Base-by-base conservation (phyloP, 2,888 invertebrate genomes). In the Monochamus alternatus region DNA sequence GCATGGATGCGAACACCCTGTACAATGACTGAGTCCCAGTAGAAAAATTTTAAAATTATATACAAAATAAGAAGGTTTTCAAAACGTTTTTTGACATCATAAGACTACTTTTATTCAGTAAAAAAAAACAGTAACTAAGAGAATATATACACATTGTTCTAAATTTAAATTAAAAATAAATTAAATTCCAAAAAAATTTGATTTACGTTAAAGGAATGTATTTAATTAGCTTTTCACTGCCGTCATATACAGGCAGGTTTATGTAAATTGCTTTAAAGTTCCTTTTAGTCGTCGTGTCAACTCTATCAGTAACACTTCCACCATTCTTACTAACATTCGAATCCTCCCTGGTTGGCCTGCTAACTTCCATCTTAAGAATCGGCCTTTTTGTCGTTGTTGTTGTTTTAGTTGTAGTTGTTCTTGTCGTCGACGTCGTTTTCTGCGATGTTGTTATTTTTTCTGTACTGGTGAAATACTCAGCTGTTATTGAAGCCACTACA, bases 231-330 rank as follows among this genome's bases (percentile, higher is more conserved):
- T 83, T 83, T 43, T 82, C 83, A 65, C 84, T 84, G 22, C 75
- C 78, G 76, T 87, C 88, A 74, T 87, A 88, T 43, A 89, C 88
- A 2, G 89, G 89, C 70, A 89, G 81, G 81, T 89, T 86, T 51
- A 89, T 85, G 73, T 85, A 88, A 78, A 89, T 87, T 47, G 83
- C 85, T 78, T 85, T 87, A n/a, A 78, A 70, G 51, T 78, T 73
- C 44, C 80, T 83, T 65, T 78, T 76, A n/a, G 76, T 79, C 64
- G 80, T 71, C 55, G 65, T 72, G 52, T 78, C 70, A 30, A 52
- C 14, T 32, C 78, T 78, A 52, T 81, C 80, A 64, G 74, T 74
- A 64, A 75, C 75, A n/a, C 79, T 74, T n/a, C 80, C 75, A 32
- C 47, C 32, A 72, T 77, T 78, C 70, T 69, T 78, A 74, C 80